phyloP scores from a whole-genome alignment of 1,140 invertebrate species.

The Bilobella aurantiaca region DNA sequence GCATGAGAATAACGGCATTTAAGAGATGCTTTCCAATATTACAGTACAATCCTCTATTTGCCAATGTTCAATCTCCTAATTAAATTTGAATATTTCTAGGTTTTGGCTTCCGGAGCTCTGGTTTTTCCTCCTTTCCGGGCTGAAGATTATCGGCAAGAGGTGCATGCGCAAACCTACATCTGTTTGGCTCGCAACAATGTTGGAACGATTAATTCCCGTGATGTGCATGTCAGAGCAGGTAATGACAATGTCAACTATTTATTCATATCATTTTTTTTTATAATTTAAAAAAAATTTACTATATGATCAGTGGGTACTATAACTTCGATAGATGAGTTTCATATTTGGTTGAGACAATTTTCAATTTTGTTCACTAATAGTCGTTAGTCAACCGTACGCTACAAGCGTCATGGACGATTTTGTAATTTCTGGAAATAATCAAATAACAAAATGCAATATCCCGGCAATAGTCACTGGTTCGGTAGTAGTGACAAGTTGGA shows the following conservation, averaged over 20 bases:
- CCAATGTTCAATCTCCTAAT: too few relatives aligned
- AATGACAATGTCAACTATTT: too few relatives aligned
- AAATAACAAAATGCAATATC: conserved; percentile 44
- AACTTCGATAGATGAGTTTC: neutral
- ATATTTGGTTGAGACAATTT: neutral
- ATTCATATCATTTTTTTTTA: conserved; percentile 35
- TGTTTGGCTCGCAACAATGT: conserved; percentile 79
- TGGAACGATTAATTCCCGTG: conserved; percentile 77
- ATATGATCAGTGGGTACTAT: too few relatives aligned
- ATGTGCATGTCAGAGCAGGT: conserved; percentile 90
- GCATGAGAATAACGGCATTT: too few relatives aligned
- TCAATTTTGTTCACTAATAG: conserved; percentile 42
- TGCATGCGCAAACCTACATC: conserved; percentile 85
- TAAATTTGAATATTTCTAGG: conserved; percentile 46
- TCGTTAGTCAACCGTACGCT: conserved; percentile 75
- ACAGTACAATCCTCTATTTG: too few relatives aligned
- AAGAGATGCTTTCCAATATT: too few relatives aligned
- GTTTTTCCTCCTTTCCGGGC: conserved; percentile 87
- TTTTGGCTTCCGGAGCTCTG: conserved; percentile 79
- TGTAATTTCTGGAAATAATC: conserved; percentile 57
- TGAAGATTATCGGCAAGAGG: conserved; percentile 81
- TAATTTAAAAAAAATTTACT: too few relatives aligned
- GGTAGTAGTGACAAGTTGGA: conserved; percentile 45
- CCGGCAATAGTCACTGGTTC: conserved; percentile 44
- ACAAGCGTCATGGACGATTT: conserved; percentile 83